Percentiles rank a stretch among this genome's conserved stretches.
Conservation (phyloP, 1,140 invertebrate genomes). For the Reticulitermes speratus region DNA sequence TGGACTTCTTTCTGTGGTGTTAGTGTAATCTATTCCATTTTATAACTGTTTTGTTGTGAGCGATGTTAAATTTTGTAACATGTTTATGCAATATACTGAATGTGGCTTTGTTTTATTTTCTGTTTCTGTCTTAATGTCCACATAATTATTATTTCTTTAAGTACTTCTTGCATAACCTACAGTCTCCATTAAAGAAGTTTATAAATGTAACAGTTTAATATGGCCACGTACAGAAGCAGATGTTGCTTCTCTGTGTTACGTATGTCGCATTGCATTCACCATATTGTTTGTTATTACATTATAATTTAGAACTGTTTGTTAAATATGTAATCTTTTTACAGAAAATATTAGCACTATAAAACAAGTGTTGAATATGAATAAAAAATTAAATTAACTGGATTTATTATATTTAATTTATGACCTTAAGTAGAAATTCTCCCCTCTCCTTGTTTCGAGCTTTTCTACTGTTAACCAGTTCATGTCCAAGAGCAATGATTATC, state of each 20-base stretch:
- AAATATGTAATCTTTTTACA: conserved; percentile 9
- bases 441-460: too few relatives aligned
- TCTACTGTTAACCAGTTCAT: too few relatives aligned
- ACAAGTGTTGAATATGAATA: not conserved
- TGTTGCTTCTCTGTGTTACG: not conserved
- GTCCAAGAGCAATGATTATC: too few relatives aligned
- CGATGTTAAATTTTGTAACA: not conserved
- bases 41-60: not conserved
- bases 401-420: not conserved
- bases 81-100: not conserved
- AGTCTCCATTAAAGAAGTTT: not conserved
- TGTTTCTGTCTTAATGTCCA: not conserved
- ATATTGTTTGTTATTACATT: not conserved
- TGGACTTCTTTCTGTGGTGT: too few relatives aligned
- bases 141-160: not conserved
- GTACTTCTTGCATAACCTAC: not conserved
- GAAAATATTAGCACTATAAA: conserved; percentile 17
- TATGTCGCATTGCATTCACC: conserved; percentile 5
- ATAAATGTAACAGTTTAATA: not conserved
- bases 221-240: not conserved
- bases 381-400: not conserved
- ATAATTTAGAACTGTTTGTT: conserved; percentile 11
- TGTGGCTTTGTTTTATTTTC: not conserved
- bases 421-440: too few relatives aligned
- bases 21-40: not conserved